Base-by-base conservation (phyloP, 1,140 invertebrate genomes). In the Sycobia sp. region DNA sequence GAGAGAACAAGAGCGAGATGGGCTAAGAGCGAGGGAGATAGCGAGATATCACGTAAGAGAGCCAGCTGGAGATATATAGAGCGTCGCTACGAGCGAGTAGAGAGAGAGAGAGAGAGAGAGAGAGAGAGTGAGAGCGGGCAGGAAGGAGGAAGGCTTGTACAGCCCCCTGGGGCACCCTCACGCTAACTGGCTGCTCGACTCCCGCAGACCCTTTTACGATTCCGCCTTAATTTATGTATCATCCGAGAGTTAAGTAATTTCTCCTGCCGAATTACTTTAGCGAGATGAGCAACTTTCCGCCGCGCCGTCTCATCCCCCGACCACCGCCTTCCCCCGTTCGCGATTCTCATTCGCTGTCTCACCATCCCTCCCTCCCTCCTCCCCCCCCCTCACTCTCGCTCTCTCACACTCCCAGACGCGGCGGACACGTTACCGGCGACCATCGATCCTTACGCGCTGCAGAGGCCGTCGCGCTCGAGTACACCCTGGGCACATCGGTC, bases 161-260 rank as follows among this genome's bases (percentile, higher is more conserved):
- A 77, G 74, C 78, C 78, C 80, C 78, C 80, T 78, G 77, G 80
- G 79, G 80, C 77, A 78, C 79, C 78, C 80, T 82, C 77, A 80
- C 75, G 74, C 80, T 82, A 82, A 82, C 80, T 82, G 79, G 78
- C 75, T 80, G 47, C 51, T 73, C 77, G 75, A 79, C 77, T 79
- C 71, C 69, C 67, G 73, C 68, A 69, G 74, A 76, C 79, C 79
- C 79, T 77, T 80, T 80, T 81, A 80, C 79, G 78, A 81, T 80
- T 80, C 71, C 69, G 71, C 73, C 76, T 82, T 82, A 82, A 82
- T 82, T 82, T 82, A 82, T 82, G 80, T 81, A 81, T 82, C 80
- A 82, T 82, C 77, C 78, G 80, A 82, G 79, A 81, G 79, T 81
- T 82, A 82, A 82, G 80, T 82, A 82, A 82, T 82, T 82, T 81